Base-by-base conservation (phyloP, 2,888 invertebrate genomes). In the Polymixis lichenea region DNA sequence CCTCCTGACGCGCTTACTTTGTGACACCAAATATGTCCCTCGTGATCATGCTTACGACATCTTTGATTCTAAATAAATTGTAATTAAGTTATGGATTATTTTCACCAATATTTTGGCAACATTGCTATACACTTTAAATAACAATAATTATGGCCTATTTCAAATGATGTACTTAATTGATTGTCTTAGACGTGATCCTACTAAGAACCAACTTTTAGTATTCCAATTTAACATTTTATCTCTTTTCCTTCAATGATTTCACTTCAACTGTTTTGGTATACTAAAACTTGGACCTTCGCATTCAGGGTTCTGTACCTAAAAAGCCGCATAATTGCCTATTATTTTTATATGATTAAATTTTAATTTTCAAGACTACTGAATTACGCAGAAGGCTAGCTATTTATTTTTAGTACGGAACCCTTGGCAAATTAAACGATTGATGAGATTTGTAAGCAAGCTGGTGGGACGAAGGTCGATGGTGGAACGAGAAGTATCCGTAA, bases 21-120 rank as follows among this genome's bases (percentile, higher is more conserved):
- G 81, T 82, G 82, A 84, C 87, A 84, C 79, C 80, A 85, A 81
- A 83, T 77, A 87, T 87, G 89, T 88, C 89, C 88, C 88, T 90
- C 87, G 89, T 89, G 89, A 88, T 91, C 90, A 89, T 89, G 90
- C 91, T 93, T 91, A 84, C 87, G 80, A 89, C 81, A 82, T 84
- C 79, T 86, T 84, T 75, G 77, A 87, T 82, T 84, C 76, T 67
- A 68, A 79, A 80, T 67, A 70, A 79, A 80, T 72, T 86, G 61
- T 61, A 77, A 56, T 77, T 78, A 56, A 61, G 82, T 85, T 79
- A 78, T 49, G 55, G 76, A 81, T 86, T 83, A 70, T 78, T 87
- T 86, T 84, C 85, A 87, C 83, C 72, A 38, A 67, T 77, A 85
- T 77, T 87, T 86, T 80, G 89, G 89, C 90, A 90, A 89, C 86